Conservation (phyloP, 2,797 vertebrate species). For the Enteromius argenteus region DNA sequence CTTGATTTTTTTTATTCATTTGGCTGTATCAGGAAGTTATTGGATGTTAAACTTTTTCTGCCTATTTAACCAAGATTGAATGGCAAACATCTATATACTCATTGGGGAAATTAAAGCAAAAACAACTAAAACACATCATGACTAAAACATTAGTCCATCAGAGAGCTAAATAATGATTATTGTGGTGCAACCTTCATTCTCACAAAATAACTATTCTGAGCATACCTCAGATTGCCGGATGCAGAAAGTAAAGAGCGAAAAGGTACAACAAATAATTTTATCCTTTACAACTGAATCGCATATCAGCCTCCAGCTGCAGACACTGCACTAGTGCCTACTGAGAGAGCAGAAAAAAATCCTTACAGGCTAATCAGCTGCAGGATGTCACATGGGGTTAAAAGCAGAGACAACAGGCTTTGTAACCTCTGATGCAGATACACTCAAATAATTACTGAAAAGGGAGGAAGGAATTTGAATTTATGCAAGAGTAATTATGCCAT, state of each 20-base stretch:
- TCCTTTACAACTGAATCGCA: constrained; percentile 1
- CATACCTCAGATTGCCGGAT: background rate
- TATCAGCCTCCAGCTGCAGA: constrained; percentile 44
- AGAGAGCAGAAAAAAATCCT: constrained; percentile 39
- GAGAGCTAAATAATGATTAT: background rate
- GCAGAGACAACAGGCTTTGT: constrained; percentile 66
- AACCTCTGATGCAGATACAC: constrained; percentile 68
- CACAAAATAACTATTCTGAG: background rate
- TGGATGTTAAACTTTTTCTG: background rate
- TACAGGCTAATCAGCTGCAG: constrained; percentile 63
- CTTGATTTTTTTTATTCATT: background rate
- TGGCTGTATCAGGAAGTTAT: background rate
- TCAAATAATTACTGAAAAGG: constrained; percentile 62
- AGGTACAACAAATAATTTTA: constrained; percentile 25
- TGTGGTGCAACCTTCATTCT: background rate
- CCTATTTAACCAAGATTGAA: background rate
- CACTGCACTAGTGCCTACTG: constrained; percentile 37
- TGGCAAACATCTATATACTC: background rate
- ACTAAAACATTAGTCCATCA: background rate
- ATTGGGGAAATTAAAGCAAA: background rate
- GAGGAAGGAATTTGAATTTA: constrained; percentile 66
- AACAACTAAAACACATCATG: constrained; percentile 7
- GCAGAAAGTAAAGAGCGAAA: constrained; percentile 2
- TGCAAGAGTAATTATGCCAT: constrained; percentile 68
- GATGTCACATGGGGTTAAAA: constrained; percentile 66